phyloP scores from a whole-genome alignment of 2,888 invertebrate genomes.

The Euphydryas editha region DNA sequence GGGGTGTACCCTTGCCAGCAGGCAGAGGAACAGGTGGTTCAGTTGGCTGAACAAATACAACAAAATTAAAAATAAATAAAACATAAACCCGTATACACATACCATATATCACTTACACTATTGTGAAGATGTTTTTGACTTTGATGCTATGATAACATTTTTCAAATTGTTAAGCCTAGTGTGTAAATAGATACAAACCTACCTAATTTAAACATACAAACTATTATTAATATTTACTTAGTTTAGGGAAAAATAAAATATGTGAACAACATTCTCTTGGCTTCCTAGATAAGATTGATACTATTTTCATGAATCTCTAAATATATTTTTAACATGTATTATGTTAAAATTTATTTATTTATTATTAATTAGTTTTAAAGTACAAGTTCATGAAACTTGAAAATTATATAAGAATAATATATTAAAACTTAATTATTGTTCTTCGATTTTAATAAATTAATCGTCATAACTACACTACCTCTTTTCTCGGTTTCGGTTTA shows the following conservation, averaged over 20 bases:
- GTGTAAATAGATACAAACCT: too few species aligned
- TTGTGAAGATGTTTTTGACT: too few species aligned
- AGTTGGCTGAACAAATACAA: slow-evolving; percentile 63
- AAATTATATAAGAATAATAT: too few species aligned
- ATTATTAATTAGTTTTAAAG: background rate
- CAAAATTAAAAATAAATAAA: background rate
- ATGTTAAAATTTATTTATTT: background rate
- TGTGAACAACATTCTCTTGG: too few species aligned
- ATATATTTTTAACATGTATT: background rate
- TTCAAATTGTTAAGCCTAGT: too few species aligned
- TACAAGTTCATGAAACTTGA: background rate
- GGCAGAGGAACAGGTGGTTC: slow-evolving; percentile 82
- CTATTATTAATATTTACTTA: too few species aligned
- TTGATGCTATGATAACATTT: too few species aligned
- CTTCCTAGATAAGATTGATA: background rate
- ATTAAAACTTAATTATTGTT: too few species aligned
- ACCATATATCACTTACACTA: too few species aligned
- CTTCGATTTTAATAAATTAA: background rate
- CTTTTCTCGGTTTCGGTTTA: slow-evolving; percentile 78
- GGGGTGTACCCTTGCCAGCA: slow-evolving; percentile 85
- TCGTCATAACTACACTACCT: slow-evolving; percentile 53
- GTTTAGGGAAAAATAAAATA: too few species aligned
- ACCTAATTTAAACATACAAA: too few species aligned
- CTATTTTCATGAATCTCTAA: background rate
- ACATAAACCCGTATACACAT: background rate